These are phyloP conservation scores for Bradypodion pumilum DNA, from an alignment of 2,797 vertebrate genomes.

Conservation along the genomic window DNA sequence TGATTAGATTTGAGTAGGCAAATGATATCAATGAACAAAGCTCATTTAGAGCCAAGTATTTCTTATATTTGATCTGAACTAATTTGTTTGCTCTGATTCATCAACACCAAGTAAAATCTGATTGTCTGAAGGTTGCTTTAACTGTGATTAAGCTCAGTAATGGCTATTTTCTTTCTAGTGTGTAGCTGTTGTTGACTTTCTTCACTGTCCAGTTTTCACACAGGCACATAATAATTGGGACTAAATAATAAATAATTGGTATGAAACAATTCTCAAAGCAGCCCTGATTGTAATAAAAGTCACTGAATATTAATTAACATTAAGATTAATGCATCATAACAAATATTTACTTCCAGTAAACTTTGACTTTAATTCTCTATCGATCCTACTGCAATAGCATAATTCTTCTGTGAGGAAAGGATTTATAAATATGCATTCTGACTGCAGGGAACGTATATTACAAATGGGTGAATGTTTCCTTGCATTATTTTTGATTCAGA, in stretches of 20 bases:
- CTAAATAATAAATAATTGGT: not conserved
- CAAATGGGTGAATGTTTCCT: conserved; percentile 13
- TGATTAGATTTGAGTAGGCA: not conserved
- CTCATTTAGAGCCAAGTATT: not conserved
- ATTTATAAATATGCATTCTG: not conserved
- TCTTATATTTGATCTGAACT: not conserved
- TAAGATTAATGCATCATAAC: not conserved
- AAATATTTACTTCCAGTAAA: not conserved
- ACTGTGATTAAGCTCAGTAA: too few species aligned
- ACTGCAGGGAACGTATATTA: conserved; percentile 23
- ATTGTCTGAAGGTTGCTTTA: too few species aligned
- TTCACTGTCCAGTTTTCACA: not conserved
- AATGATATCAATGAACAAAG: not conserved
- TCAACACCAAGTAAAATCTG: not conserved
- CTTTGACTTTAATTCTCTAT: not conserved
- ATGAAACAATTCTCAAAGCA: not conserved
- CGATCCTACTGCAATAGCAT: not conserved
- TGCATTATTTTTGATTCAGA: not conserved
- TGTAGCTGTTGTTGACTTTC: not conserved
- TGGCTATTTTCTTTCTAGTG: too few species aligned
- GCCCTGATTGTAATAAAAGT: not conserved
- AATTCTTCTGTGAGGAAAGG: not conserved
- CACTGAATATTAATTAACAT: not conserved
- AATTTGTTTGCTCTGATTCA: not conserved
- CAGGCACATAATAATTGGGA: not conserved